A percentile compares a stretch with the other conserved stretches of the same genome.
These are phyloP conservation scores for Podarcis raffonei DNA, from an alignment of 2,113 vertebrate species.

Conservation along the genomic window DNA sequence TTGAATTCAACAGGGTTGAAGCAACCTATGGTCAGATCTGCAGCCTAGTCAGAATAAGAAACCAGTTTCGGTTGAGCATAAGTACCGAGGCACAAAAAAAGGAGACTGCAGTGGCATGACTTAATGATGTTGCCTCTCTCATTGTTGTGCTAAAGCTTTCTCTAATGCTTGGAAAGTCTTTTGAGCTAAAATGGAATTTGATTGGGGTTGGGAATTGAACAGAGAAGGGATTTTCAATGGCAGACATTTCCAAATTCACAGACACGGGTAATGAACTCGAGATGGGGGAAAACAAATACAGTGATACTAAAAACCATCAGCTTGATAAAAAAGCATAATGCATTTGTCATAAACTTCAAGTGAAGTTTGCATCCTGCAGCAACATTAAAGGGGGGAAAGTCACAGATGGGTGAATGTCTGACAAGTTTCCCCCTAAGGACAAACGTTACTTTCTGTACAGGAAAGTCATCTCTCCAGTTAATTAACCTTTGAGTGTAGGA, in stretches of 20 bases:
- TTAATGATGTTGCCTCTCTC: not conserved
- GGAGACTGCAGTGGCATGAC: not conserved
- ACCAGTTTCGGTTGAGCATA: not conserved
- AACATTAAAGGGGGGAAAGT: not conserved
- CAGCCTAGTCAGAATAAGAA: not conserved
- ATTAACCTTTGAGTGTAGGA: slow-evolving; percentile 32
- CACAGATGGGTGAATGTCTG: not conserved
- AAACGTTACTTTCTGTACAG: slow-evolving; percentile 8
- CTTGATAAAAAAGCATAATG: not conserved
- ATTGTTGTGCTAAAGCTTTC: not conserved
- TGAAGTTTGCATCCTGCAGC: not conserved
- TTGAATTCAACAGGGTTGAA: not conserved
- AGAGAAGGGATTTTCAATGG: not conserved
- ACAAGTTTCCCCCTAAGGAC: slow-evolving; percentile 9
- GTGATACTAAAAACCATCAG: not conserved
- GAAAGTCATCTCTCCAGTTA: slow-evolving; percentile 14
- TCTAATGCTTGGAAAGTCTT: not conserved
- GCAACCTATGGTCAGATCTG: not conserved
- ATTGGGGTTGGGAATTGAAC: not conserved
- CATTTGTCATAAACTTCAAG: slow-evolving; percentile 2
- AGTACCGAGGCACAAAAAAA: not conserved
- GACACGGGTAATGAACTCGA: not conserved
- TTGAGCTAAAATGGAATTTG: fast-evolving
- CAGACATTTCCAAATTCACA: not conserved
- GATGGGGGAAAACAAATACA: slow-evolving; percentile 19